Evolutionary conservation across 2,113 vertebrate genomes (phyloP).

Genomic region (Cnemophilus loriae): DNA sequence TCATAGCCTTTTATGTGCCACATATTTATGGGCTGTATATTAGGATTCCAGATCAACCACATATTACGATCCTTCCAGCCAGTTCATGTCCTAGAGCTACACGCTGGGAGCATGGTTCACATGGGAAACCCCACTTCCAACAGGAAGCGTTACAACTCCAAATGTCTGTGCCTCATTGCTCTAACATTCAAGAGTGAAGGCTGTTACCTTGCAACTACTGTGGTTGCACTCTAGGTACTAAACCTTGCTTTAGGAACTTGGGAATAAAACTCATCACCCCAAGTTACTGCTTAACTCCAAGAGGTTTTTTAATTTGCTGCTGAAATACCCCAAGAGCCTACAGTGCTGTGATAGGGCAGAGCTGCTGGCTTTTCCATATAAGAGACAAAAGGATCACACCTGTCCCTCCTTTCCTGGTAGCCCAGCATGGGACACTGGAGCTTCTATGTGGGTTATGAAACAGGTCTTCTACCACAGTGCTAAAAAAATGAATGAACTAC

Average conservation of each 20-base stretch:
- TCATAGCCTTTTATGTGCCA: neutral
- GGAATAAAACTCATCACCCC: neutral
- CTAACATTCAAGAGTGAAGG: neutral
- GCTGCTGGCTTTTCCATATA: neutral
- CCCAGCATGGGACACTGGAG: neutral
- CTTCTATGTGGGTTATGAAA: neutral
- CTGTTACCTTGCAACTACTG: neutral
- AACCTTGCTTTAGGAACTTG: neutral
- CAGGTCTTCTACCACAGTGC: neutral
- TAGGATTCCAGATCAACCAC: neutral
- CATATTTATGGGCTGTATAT: neutral
- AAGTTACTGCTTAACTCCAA: neutral
- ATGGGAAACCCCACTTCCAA: neutral
- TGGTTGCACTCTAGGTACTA: neutral
- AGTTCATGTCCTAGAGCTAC: neutral
- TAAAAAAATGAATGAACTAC: neutral
- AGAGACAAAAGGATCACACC: neutral
- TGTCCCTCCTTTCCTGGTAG: neutral
- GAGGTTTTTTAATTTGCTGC: neutral
- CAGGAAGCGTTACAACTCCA: neutral
- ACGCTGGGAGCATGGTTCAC: rapidly evolving
- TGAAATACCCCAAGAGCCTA: neutral
- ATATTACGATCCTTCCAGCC: neutral
- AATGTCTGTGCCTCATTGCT: neutral
- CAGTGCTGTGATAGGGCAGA: neutral